Evolutionary conservation across 2,113 vertebrate species (phyloP).

Genomic region (Apus apus): DNA sequence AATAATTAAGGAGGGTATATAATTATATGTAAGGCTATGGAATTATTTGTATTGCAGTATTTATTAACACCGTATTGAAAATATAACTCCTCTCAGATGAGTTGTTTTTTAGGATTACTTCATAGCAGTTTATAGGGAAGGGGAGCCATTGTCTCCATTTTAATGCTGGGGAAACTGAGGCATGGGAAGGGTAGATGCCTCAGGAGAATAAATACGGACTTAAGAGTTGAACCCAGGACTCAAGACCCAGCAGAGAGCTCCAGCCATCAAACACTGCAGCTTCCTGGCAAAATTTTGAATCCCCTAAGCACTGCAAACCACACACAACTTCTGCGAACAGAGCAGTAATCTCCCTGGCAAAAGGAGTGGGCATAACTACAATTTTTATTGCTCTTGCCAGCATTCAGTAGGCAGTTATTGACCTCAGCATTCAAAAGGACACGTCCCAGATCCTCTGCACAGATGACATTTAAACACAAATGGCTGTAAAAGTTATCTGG

Average conservation of each 20-base stretch:
- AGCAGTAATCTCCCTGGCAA: not conserved
- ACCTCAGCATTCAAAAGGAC: not conserved
- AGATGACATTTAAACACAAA: constrained; percentile 9
- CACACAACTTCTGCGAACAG: not conserved
- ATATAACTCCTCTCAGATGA: not conserved
- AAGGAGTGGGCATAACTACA: not conserved
- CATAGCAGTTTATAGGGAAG: not conserved
- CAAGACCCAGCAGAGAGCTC: not conserved
- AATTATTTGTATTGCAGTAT: not conserved
- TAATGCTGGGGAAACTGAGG: not conserved
- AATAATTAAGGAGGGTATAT: constrained; percentile 61
- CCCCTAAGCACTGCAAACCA: not conserved
- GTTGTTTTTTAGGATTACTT: not conserved
- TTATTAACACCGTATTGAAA: constrained; percentile 1
- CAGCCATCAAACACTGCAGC: not conserved
- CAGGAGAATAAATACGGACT: not conserved
- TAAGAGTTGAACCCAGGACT: not conserved
- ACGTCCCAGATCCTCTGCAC: not conserved
- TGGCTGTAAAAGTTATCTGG: not conserved
- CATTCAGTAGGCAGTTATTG: not conserved
- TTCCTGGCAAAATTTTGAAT: not conserved
- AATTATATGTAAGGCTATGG: not conserved
- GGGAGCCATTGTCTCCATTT: not conserved
- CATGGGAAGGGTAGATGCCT: not conserved
- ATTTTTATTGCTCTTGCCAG: not conserved